Conservation (phyloP, 2,888 invertebrate species). For the Agrochola litura region DNA sequence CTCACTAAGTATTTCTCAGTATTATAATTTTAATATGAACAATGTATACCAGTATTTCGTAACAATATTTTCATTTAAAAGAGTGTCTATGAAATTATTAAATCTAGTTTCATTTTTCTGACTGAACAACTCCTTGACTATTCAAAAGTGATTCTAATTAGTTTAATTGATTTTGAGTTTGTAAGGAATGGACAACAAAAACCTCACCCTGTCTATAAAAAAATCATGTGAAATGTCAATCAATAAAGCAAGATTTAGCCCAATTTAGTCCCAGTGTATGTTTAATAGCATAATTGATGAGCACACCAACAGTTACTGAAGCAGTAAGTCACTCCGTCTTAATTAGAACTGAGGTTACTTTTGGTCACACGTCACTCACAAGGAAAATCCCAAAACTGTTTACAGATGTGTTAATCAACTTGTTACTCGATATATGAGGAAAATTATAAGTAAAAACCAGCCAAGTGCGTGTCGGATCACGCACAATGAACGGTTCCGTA, state of each 20-base stretch:
- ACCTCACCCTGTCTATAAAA: neutral
- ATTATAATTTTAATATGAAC: neutral
- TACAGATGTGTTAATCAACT: conserved; percentile 2
- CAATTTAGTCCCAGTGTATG: neutral
- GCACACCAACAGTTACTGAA: conserved; percentile 1
- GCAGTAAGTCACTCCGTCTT: conserved; percentile 31
- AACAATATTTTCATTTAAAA: neutral
- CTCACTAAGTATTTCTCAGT: neutral
- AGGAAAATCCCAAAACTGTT: conserved; percentile 11
- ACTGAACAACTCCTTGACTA: neutral
- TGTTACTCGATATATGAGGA: conserved; percentile 12
- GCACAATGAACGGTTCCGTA: too few species aligned
- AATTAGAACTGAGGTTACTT: conserved; percentile 38
- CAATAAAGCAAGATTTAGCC: neutral
- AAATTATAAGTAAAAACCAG: neutral
- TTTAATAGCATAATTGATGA: conserved; percentile 41
- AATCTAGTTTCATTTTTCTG: neutral
- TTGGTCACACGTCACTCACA: conserved; percentile 12
- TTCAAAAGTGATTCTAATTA: neutral
- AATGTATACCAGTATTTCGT: neutral
- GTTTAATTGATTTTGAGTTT: neutral
- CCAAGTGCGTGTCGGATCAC: too few species aligned
- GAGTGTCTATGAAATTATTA: neutral
- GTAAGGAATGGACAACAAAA: neutral
- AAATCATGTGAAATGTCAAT: neutral